Evolutionary conservation across 2,888 invertebrate genomes (phyloP), one percentile per base, ranked within the genome.

Genomic region (Harpalus rufipes): DNA sequence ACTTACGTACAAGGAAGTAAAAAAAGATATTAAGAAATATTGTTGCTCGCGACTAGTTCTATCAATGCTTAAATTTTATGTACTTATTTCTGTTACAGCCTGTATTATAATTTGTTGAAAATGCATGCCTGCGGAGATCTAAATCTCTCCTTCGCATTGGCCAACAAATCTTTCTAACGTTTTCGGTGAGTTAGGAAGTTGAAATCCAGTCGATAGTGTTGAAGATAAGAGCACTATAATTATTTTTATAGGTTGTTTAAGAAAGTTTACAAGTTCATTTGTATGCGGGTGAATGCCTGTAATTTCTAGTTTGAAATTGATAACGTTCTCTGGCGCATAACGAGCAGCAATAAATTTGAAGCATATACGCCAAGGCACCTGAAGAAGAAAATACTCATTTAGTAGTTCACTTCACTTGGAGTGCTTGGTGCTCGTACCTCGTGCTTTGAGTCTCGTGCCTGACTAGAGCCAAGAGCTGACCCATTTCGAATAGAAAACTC

Each of bases 181-280:
- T 5, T 1, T 6, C 4, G 32, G 32, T 32, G 32, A 32, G 32
- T 32, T 32, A 32, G 32, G 32, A 6, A 32, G 3, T 32, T 32
- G 32, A 3, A 32, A 32, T 32, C 32, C 32, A 51, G 44, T 51
- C 44, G 44, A 51, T 51, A 10, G 44, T 10, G 12, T 51, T 32
- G 63, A 21, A 21, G 63, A 32, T 32, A 32, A 5, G 16, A 16
- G 32, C 14, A 44, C 72, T 74, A 16, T 74, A 74, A 74, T 74
- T 74, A 74, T 74, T 74, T 74, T 74, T 74, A 74, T 74, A 41
- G 72, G 72, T 74, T 74, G 72, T 74, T 74, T 74, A 74, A 74
- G 44, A 44, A 44, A 74, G 72, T 74, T 74, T 44, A 74, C 44
- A 74, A 44, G 72, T 74, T 74, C 72, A 74, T 74, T 74, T 74